These are phyloP conservation scores for Gorsachius magnificus DNA, from an alignment of 2,797 vertebrate genomes.

Conservation along the genomic window DNA sequence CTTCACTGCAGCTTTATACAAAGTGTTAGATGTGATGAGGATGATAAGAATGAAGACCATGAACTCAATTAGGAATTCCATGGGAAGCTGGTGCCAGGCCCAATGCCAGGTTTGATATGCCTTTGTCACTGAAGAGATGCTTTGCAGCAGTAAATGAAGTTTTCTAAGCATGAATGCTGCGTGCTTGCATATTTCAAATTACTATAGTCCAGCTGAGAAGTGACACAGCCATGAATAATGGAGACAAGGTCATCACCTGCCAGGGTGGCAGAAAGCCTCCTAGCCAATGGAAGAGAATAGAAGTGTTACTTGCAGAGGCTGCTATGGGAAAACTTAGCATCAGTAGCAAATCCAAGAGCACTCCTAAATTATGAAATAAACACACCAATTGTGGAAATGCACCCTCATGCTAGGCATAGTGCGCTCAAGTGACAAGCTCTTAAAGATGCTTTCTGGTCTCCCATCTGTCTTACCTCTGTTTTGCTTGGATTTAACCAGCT, in stretches of 20 bases:
- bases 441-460: not conserved
- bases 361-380: not conserved
- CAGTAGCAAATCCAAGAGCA: not conserved
- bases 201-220: conserved; percentile 51
- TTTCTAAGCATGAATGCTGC: conserved; percentile 38
- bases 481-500: not conserved
- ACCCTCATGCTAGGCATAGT: not conserved
- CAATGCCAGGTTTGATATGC: conserved; percentile 41
- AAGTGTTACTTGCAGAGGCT: not conserved
- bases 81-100: conserved; percentile 41
- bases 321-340: not conserved
- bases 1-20: not conserved
- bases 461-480: not conserved
- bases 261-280: not conserved
- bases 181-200: conserved; percentile 47
- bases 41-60: conserved; percentile 15
- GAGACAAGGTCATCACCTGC: conserved; percentile 54
- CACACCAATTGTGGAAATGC: not conserved
- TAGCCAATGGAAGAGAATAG: not conserved
- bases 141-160: conserved; percentile 53
- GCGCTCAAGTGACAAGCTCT: not conserved
- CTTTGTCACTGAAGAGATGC: conserved; percentile 51
- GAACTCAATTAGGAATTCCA: conserved; percentile 46
- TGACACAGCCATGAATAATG: conserved; percentile 4
- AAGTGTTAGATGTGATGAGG: conserved; percentile 4